Conservation (phyloP, 2,113 vertebrate genomes). For the Felis chaus region DNA sequence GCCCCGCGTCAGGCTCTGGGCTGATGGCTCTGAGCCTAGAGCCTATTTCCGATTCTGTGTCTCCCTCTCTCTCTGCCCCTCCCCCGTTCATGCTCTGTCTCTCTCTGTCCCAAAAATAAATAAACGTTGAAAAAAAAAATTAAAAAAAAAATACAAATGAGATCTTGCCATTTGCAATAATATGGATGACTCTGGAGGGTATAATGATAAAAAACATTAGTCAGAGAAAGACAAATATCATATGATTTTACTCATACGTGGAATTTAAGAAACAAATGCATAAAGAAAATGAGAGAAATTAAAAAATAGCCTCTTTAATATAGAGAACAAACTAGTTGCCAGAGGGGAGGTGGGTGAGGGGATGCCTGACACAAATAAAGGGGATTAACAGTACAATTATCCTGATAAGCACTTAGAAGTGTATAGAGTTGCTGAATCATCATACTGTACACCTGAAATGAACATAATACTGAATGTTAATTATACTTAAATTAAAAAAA, state of each 20-base stretch:
- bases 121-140: no score
- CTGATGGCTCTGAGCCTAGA: no score
- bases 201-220: not conserved
- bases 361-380: not conserved
- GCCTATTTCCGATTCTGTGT: no score
- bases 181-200: not conserved
- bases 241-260: not conserved
- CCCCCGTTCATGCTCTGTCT: no score
- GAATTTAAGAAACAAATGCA: not conserved
- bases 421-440: not conserved
- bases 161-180: not conserved
- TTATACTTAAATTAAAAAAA: not conserved
- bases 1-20: no score
- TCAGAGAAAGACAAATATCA: not conserved
- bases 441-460: not conserved
- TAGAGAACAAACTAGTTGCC: not conserved
- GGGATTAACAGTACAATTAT: not conserved
- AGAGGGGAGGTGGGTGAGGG: not conserved
- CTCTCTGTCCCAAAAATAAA: no score
- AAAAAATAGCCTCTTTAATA: not conserved
- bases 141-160: not conserved
- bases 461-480: not conserved
- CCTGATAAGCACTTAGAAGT: not conserved
- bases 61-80: no score
- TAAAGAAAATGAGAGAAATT: not conserved